Evolutionary conservation across 53 echinoderm and acorn worm genomes (phyloP), one percentile per base, ranked within the genome.

Genomic region (Temnopleurus reevesii): DNA sequence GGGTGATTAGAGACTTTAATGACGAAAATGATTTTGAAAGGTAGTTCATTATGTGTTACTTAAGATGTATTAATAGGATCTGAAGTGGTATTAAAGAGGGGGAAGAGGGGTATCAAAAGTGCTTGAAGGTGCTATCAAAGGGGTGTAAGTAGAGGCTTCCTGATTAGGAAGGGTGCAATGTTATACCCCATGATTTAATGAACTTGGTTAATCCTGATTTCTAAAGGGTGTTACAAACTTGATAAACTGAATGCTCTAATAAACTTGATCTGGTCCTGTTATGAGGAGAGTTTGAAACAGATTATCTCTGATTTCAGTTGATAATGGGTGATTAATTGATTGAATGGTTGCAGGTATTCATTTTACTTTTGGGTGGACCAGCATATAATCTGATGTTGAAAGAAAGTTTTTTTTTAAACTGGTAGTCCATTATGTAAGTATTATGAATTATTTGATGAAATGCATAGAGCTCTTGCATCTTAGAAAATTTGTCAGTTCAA

Each of bases 301-400:
- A 66, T 66, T 66, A 38, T 38, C n/a, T 21, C 38, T 71, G 41
- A 71, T 43, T 71, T 71, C 71, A 38, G 36, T 71, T 41, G 6
- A 21, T 36, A 71, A 41, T 41, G 4, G 71, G 71, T 71, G 71
- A 71, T 71, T 71, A 71, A 71, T 41, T 71, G 71, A 71, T 71
- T 71, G 21, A 71, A 38, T 8, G 2, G 7, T 38, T n/a, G 36
- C 18, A 1, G 64, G 36, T 33, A 15, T 66, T 66, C 8, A 41
- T 18, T 1, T 71, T 38, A n/a, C 8, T n/a, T 36, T 63, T 12
- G 31, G 71, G 8, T 41, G 21, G 41, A 43, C 38, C 7, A 6
- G 18, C 18, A 8, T 10, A 71, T 71, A 71, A 5, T 3, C 41
- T 8, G 71, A 23, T 71, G 18, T 4, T 71, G n/a, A 21, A 15